phyloP scores from a whole-genome alignment of 2,113 vertebrate species.

The Xiphias gladius region DNA sequence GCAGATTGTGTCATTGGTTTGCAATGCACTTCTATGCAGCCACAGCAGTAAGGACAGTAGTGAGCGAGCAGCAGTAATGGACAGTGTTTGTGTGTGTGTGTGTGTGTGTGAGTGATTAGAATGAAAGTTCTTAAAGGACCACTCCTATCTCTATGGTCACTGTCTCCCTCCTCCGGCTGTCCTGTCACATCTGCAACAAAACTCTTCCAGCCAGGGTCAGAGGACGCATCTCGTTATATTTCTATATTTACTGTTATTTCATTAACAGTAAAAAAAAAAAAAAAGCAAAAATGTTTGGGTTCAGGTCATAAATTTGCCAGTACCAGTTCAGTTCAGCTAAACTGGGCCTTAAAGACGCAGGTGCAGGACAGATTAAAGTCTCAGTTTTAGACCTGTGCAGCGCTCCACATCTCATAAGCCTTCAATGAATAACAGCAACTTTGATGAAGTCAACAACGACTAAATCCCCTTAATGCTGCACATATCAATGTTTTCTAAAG shows the following conservation, averaged over 20 bases:
- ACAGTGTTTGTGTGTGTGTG: slow-evolving; percentile 17
- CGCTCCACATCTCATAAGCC: neutral
- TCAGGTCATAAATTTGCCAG: neutral
- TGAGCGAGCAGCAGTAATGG: slow-evolving; percentile 28
- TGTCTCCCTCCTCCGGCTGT: slow-evolving; percentile 75
- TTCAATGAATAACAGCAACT: neutral
- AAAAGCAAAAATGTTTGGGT: neutral
- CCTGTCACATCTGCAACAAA: slow-evolving; percentile 18
- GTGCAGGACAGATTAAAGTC: neutral
- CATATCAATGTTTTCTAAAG: neutral
- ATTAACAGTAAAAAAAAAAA: too few species aligned
- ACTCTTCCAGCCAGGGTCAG: neutral
- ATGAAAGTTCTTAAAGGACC: slow-evolving; percentile 25
- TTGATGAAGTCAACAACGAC: neutral
- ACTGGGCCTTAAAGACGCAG: neutral
- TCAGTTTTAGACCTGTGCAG: neutral
- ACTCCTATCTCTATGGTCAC: slow-evolving; percentile 48
- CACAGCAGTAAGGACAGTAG: slow-evolving; percentile 12
- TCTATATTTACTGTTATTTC: too few species aligned
- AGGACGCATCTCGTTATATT: neutral
- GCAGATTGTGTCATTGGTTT: slow-evolving; percentile 46
- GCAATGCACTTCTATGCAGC: slow-evolving; percentile 39
- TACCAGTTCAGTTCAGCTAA: too few species aligned
- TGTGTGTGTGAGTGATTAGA: slow-evolving; percentile 1
- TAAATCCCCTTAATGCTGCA: neutral